These are phyloP conservation scores for Drosophila orena DNA, from an alignment of 1,140 invertebrate genomes.

Conservation along the genomic window DNA sequence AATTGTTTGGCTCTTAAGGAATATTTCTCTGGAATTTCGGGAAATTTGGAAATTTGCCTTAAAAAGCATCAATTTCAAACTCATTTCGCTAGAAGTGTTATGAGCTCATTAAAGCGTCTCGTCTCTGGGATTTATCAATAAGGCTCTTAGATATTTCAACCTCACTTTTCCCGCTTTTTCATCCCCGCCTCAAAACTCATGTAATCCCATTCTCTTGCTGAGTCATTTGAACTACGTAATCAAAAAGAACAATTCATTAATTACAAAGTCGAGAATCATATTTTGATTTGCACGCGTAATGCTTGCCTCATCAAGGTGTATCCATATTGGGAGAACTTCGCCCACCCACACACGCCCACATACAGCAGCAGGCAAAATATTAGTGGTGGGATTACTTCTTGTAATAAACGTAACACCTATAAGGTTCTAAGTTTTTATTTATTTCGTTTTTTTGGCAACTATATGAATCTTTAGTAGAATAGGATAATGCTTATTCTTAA, in stretches of 20 bases:
- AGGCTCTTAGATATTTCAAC: not conserved
- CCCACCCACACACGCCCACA: conserved; percentile 3
- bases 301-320: conserved; percentile 35
- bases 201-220: conserved; percentile 35
- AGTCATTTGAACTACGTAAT: conserved; percentile 50
- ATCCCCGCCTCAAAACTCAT: conserved; percentile 16
- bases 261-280: conserved; percentile 57
- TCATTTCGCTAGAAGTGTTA: conserved; percentile 5
- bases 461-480: too few species aligned
- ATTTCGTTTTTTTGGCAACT: too few species aligned
- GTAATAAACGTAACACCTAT: too few species aligned
- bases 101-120: conserved; percentile 7
- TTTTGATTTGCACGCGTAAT: conserved; percentile 66
- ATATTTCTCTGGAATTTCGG: conserved; percentile 1
- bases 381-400: not conserved
- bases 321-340: conserved; percentile 16
- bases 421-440: too few species aligned
- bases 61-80: not conserved
- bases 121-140: conserved; percentile 34
- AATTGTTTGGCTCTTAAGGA: conserved; percentile 7
- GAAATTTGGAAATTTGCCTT: conserved; percentile 1
- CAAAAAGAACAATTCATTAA: conserved; percentile 51
- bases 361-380: not conserved
- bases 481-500: too few species aligned
- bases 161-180: not conserved